Conservation (phyloP, 2,113 vertebrate species). For the Galeopterus variegatus region DNA sequence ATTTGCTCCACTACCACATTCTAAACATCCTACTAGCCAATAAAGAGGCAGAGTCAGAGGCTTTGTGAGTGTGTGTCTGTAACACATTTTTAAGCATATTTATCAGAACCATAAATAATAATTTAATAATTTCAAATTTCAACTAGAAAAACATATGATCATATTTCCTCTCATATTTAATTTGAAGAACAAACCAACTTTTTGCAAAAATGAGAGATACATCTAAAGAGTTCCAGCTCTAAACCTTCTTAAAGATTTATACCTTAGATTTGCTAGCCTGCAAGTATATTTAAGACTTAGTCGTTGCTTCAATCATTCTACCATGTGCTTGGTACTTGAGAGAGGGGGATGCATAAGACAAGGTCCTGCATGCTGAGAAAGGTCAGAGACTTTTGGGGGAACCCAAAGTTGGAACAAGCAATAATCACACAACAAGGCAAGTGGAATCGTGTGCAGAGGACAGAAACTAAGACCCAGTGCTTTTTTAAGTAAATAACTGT, state of each 20-base stretch:
- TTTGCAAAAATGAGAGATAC: neutral
- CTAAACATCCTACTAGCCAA: conserved; percentile 8
- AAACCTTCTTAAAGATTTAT: neutral
- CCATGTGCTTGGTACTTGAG: conserved; percentile 61
- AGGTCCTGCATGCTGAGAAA: neutral
- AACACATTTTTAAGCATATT: conserved; percentile 57
- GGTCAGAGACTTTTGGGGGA: neutral
- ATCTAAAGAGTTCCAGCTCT: neutral
- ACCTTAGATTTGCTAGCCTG: neutral
- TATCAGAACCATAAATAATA: neutral
- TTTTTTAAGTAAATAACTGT: neutral
- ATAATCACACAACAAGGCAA: neutral
- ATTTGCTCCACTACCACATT: conserved; percentile 82
- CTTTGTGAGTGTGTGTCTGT: neutral
- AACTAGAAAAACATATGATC: neutral
- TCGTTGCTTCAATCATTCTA: neutral
- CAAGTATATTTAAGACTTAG: neutral
- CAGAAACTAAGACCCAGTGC: neutral
- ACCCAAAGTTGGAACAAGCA: neutral
- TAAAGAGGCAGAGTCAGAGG: neutral
- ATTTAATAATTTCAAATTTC: conserved; percentile 23
- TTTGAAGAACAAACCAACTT: neutral
- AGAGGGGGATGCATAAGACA: neutral
- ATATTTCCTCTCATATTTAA: neutral
- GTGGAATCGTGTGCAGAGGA: neutral